Conservation (phyloP, 2,113 vertebrate species). For the Xiphophorus couchianus region DNA sequence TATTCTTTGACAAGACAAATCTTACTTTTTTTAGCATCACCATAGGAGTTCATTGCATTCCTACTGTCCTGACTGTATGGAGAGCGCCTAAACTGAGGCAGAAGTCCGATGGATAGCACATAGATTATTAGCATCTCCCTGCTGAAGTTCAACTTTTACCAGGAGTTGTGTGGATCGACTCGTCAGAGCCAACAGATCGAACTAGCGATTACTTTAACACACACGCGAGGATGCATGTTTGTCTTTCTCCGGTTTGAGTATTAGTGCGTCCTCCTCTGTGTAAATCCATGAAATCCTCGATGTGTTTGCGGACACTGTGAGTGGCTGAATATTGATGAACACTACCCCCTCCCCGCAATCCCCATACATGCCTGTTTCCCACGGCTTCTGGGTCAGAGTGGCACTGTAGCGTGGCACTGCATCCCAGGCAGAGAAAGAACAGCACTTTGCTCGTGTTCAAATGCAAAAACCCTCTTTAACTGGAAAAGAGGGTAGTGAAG, state of each 20-base stretch:
- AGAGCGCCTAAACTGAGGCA: slow-evolving; percentile 40
- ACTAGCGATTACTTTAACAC: slow-evolving; percentile 5
- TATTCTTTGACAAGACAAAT: neutral
- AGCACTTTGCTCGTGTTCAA: slow-evolving; percentile 51
- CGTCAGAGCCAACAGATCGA: slow-evolving; percentile 21
- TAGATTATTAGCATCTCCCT: slow-evolving; percentile 42
- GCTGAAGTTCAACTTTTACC: slow-evolving; percentile 40
- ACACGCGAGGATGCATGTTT: slow-evolving; percentile 1
- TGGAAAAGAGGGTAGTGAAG: slow-evolving; percentile 1
- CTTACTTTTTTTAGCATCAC: neutral
- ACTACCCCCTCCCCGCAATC: slow-evolving; percentile 40
- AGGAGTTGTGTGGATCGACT: slow-evolving; percentile 30
- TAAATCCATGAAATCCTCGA: slow-evolving; percentile 28
- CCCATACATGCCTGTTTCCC: slow-evolving; percentile 48
- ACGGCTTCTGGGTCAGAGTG: slow-evolving; percentile 62
- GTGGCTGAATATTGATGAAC: slow-evolving; percentile 76
- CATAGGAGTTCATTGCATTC: neutral
- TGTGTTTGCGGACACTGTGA: slow-evolving; percentile 43
- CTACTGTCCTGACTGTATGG: neutral
- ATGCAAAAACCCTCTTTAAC: slow-evolving; percentile 16
- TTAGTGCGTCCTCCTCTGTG: slow-evolving; percentile 20
- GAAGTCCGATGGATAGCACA: slow-evolving; percentile 48
- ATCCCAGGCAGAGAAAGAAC: slow-evolving; percentile 55
- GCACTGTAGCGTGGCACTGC: slow-evolving; percentile 59
- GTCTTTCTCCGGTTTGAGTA: slow-evolving; percentile 12